Evolutionary conservation across 37 sponge, comb jelly and placozoan genomes (phyloP), one percentile per base, ranked within the genome.

Genomic region (Axinella damicornis): DNA sequence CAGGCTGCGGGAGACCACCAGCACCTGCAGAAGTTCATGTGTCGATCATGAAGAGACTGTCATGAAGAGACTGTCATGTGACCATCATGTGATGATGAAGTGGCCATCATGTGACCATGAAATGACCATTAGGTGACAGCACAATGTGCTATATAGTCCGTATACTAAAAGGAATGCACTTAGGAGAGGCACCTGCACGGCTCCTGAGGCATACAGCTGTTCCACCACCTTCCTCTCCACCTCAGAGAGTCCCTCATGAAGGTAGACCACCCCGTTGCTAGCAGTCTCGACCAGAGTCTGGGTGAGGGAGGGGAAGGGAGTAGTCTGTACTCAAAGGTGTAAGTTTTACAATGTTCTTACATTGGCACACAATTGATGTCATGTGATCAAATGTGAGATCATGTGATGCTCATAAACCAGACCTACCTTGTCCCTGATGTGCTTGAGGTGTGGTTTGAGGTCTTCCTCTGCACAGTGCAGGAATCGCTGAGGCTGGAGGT

Each of bases 231-330:
- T 84, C 39, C 89, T 77, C 80, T 99, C 99, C n/a, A 82, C 19
- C 0, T 95, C 96, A n/a, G 78, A 70, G 58, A 99, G 90, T 6
- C 99, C 99, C 78, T 99, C 99, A 57, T 99, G 99, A 12, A 94
- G 83, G 73, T 99, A 99, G 27, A 88, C 99, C 24, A 99, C 94
- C 16, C 99, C 99, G 74, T 93, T 92, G 56, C 74, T 68, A 54
- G 97, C 71, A 21, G 96, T 95, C 87, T 99, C 97, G 20, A 85
- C 76, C 41, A 99, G 93, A 32, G 99, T 99, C 94, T 96, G 61
- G 30, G 35, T 46, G 46, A 46, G 46, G 9, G 46, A 46, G 9
- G 46, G 46, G 46, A 12, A 9, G 46, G 9, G 46, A 71, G n/a
- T 41, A 53, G 11, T 36, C n/a, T n/a, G n/a, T n/a, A n/a, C n/a